phyloP scores from a whole-genome alignment of 2,888 invertebrate species.

The Drosophila formosana region DNA sequence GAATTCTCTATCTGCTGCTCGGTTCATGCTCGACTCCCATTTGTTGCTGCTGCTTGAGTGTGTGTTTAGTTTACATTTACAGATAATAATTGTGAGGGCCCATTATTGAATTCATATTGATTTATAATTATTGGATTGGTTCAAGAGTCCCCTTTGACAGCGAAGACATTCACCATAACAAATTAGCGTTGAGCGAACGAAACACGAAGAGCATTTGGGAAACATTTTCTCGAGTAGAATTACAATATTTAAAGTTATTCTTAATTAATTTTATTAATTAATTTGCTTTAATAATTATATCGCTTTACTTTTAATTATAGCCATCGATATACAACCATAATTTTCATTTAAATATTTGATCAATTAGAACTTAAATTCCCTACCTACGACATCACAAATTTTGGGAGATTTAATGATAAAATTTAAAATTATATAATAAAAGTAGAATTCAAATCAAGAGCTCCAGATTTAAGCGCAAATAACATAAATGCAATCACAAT shows the following conservation, averaged over 20 bases:
- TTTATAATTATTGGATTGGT: conserved; percentile 67
- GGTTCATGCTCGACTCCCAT: conserved; percentile 18
- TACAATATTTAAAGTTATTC: neutral
- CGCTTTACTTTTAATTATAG: too few relatives aligned
- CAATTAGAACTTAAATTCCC: too few relatives aligned
- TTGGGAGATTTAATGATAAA: too few relatives aligned
- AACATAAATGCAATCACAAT: conserved; percentile 4
- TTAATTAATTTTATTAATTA: neutral
- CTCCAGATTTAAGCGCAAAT: neutral
- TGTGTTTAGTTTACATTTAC: conserved; percentile 52
- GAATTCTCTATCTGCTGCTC: conserved; percentile 52
- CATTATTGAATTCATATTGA: conserved; percentile 72
- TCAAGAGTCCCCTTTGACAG: conserved; percentile 14
- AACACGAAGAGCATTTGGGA: neutral
- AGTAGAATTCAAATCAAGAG: too few relatives aligned
- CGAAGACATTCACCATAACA: neutral
- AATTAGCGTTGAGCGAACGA: conserved; percentile 15
- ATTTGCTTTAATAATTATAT: too few relatives aligned
- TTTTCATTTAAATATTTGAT: too few relatives aligned
- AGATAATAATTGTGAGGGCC: conserved; percentile 75
- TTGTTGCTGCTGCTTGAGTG: conserved; percentile 29
- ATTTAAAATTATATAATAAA: too few relatives aligned
- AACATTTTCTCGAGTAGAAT: neutral
- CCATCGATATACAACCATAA: too few relatives aligned
- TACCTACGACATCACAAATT: too few relatives aligned